Evolutionary conservation across 2,797 vertebrate species (phyloP).

Genomic region (Mus caroli): DNA sequence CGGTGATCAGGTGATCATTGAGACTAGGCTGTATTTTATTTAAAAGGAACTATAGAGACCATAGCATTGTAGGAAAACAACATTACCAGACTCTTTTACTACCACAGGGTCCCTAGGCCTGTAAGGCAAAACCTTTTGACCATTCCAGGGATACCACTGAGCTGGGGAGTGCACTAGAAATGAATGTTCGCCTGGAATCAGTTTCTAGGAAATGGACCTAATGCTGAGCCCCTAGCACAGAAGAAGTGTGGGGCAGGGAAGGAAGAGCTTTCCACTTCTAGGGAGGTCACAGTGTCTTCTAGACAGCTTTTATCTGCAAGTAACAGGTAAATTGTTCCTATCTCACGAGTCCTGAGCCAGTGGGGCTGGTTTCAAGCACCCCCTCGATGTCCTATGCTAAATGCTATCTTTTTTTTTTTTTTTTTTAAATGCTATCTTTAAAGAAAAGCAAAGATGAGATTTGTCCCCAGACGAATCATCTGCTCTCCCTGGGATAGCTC

Average conservation of each 20-base stretch:
- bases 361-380: not conserved
- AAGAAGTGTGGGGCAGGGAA: rapidly evolving
- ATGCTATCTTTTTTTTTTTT: not conserved
- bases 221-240: not conserved
- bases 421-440: not conserved
- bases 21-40: not conserved
- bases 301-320: too few species aligned
- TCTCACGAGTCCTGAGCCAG: rapidly evolving
- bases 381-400: too few species aligned
- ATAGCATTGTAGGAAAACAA: too few species aligned
- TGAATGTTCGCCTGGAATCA: rapidly evolving
- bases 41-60: not conserved
- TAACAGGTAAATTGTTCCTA: too few species aligned
- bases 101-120: not conserved
- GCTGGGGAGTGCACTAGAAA: too few species aligned
- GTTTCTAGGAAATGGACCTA: not conserved
- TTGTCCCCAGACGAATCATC: not conserved
- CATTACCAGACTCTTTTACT: not conserved
- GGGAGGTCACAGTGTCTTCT: not conserved
- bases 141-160: rapidly evolving
- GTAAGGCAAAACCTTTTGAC: not conserved
- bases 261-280: too few species aligned
- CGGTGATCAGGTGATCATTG: rapidly evolving
- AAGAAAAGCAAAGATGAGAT: not conserved
- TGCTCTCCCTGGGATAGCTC: not conserved